Evolutionary conservation across 2,113 vertebrate species (phyloP), one percentile per base, ranked within the genome.

Genomic region (Podilymbus podiceps): DNA sequence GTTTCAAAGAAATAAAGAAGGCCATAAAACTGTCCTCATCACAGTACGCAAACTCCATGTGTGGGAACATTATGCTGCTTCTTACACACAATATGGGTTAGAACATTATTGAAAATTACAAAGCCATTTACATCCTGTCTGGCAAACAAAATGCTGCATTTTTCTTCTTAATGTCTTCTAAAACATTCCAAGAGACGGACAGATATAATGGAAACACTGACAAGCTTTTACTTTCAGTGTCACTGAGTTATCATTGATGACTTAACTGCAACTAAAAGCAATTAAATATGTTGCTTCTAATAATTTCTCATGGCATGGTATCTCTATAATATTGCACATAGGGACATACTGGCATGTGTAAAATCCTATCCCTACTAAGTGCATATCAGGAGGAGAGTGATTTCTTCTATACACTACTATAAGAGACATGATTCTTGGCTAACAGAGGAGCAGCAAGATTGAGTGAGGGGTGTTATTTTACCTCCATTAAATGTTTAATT

Each of bases 21-120:
- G 46, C 74, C 30, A 25, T 93, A 95, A 95, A 97, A 66, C 90
- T 94, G 85, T 96, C 88, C 80, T 94, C 82, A 35, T 95, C 2
- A 4, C 73, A 96, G 84, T 79, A 55, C 92, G 84, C 87, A 64
- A 85, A 80, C 85, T 56, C 25, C 88, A 35, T 68, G 60, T 91
- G 89, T 90, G 88, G 84, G 90, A 97, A 91, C 50, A 71, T 82
- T 82, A n/a, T 5, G 2, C 33, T 88, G 47, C 46, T 89, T 49
- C 80, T 89, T 69, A 42, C 40, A 52, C 69, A 79, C 69, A 64
- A 7, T 60, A 63, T 0, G 11, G 25, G 15, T 89, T 88, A 71
- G 83, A 92, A 53, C 35, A 53, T 93, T 85, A 80, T 5, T 80
- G 91, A 86, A 85, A 94, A 80, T 71, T 80, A 62, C 82, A 91